Evolutionary conservation across 2,888 invertebrate species (phyloP), one percentile per base, ranked within the genome.

Genomic region (Drosophila prostipennis): DNA sequence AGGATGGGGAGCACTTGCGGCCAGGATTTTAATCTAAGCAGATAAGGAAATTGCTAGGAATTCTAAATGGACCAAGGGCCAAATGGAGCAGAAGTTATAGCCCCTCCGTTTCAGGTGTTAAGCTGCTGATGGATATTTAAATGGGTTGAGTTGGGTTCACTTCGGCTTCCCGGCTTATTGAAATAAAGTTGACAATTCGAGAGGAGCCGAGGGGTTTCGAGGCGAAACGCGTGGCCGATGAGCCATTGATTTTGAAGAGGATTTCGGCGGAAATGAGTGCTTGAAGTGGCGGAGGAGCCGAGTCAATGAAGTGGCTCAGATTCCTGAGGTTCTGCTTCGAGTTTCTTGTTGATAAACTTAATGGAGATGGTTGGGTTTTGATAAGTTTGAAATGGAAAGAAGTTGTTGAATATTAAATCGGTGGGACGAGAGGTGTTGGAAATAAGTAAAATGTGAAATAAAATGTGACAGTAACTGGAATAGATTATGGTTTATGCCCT

Each of bases 41-140:
- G 85, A 86, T 86, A 89, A 89, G 89, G 78, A 86, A 87, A 87
- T 89, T 87, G 85, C 78, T 74, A 68, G 74, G 78, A 79, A 77
- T 80, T 74, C 76, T 61, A 81, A 84, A 84, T 87, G 77, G 55
- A 52, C 65, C 53, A 26, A 64, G 59, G 60, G 60, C 72, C 64
- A 88, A 81, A 82, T 85, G 83, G 86, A 72, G 77, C 79, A 87
- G 81, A 82, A 82, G 49, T 67, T 82, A 74, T 80, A 68, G 71
- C 63, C 60, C 52, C 34, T 34, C 14, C 16, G 37, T 49, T 52
- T 67, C 72, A 48, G 70, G 80, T 80, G 80, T 82, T 85, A 85
- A 82, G 80, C 83, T 79, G 68, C 65, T 69, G 79, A 84, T 80
- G 71, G 79, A 78, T 73, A 76, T 81, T 76, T 60, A 71, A 71